A percentile compares a stretch with the other conserved stretches of the same genome.
Evolutionary conservation across 2,113 vertebrate species (phyloP).

Genomic region (Atherinomorus stipes): DNA sequence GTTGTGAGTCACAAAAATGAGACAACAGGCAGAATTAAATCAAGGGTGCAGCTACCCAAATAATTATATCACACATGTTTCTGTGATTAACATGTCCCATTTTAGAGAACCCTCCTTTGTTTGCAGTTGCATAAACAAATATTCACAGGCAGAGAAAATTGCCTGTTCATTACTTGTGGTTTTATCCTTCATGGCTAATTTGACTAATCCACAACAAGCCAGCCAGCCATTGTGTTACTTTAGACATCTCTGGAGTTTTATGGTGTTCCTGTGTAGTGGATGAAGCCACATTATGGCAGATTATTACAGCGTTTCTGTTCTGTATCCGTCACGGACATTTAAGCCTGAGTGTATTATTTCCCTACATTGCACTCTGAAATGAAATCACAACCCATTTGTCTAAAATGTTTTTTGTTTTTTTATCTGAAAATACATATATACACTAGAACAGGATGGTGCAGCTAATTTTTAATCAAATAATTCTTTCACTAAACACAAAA

Average conservation of each 20-base stretch:
- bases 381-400: too few species aligned
- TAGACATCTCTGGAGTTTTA: slow-evolving; percentile 16
- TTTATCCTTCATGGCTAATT: slow-evolving; percentile 63
- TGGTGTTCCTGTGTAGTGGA: slow-evolving; percentile 1
- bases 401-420: not conserved
- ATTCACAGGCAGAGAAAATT: slow-evolving; percentile 32
- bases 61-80: slow-evolving; percentile 44
- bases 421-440: slow-evolving; percentile 1
- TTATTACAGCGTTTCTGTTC: slow-evolving; percentile 12
- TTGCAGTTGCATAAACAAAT: slow-evolving; percentile 30
- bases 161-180: slow-evolving; percentile 37
- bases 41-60: slow-evolving; percentile 28
- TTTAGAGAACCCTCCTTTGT: slow-evolving; percentile 18
- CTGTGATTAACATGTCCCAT: slow-evolving; percentile 34
- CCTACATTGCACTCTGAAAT: not conserved
- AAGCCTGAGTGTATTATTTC: not conserved
- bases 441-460: not conserved
- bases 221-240: slow-evolving; percentile 15
- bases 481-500: slow-evolving; percentile 1
- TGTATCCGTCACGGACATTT: slow-evolving; percentile 7
- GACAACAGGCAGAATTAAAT: slow-evolving; percentile 32
- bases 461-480: slow-evolving; percentile 10
- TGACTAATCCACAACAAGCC: slow-evolving; percentile 50
- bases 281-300: slow-evolving; percentile 14
- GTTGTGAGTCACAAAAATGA: slow-evolving; percentile 10